Conservation (phyloP, 2,113 vertebrate genomes). For the Malurus melanocephalus region DNA sequence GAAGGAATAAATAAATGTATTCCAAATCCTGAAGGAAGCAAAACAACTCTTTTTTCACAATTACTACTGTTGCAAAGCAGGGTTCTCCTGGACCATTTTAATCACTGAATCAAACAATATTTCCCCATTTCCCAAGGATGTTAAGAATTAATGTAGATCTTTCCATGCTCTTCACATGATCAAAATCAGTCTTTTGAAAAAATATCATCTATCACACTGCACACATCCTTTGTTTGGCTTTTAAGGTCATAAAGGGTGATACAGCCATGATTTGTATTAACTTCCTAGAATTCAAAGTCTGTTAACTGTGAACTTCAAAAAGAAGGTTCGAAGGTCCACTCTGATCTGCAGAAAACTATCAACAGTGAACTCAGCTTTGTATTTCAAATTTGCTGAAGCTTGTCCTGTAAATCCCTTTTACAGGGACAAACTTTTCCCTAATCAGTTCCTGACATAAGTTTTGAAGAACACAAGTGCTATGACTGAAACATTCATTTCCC, state of each 20-base stretch:
- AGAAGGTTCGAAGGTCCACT: neutral
- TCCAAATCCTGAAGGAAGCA: neutral
- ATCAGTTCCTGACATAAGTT: neutral
- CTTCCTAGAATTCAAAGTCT: neutral
- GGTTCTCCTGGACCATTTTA: neutral
- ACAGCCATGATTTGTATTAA: neutral
- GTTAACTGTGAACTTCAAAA: neutral
- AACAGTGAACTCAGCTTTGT: neutral
- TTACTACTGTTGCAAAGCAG: neutral
- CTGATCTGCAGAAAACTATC: neutral
- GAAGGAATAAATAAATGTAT: neutral
- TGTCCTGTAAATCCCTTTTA: neutral
- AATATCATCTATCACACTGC: neutral
- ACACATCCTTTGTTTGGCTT: neutral
- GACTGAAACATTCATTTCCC: neutral
- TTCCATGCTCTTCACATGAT: neutral
- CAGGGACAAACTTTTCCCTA: neutral
- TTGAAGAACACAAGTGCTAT: neutral
- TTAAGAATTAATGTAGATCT: neutral
- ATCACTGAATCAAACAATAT: neutral
- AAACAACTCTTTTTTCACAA: neutral
- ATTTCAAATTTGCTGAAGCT: neutral
- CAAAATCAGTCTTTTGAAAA: neutral
- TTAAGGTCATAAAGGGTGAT: neutral
- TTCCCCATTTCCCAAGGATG: neutral